A percentile compares a stretch with the other conserved stretches of the same genome.
These are phyloP conservation scores for Hippocampus zosterae DNA, from an alignment of 2,113 vertebrate genomes.

Conservation along the genomic window DNA sequence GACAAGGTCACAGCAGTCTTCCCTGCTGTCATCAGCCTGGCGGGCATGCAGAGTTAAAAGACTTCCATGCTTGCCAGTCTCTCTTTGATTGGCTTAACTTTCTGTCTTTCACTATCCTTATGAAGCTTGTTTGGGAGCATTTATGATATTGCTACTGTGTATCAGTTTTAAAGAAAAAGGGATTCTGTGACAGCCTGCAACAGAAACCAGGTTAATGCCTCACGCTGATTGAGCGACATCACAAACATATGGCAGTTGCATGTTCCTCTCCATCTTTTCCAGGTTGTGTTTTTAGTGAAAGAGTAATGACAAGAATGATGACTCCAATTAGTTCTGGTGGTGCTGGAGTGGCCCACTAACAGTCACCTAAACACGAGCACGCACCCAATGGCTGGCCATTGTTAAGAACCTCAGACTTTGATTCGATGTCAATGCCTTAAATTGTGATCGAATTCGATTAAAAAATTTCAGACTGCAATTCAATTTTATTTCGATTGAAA, in stretches of 20 bases:
- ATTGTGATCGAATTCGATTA: too few relatives aligned
- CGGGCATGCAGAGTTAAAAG: conserved; percentile 46
- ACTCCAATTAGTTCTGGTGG: conserved; percentile 42
- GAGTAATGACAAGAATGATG: conserved; percentile 23
- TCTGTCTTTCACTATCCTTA: neutral
- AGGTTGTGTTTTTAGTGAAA: conserved; percentile 43
- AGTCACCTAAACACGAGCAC: conserved; percentile 15
- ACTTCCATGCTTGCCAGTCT: conserved; percentile 19
- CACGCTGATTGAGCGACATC: conserved; percentile 6
- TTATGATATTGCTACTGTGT: neutral
- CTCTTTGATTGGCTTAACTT: neutral
- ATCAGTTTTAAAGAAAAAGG: neutral
- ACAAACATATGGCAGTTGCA: conserved; percentile 11
- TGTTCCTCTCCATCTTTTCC: conserved; percentile 21
- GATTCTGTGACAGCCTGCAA: conserved; percentile 6
- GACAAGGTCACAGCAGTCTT: conserved; percentile 45
- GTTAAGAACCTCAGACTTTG: too few relatives aligned
- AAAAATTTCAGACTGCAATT: too few relatives aligned
- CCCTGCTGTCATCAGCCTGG: conserved; percentile 41
- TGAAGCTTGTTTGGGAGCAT: neutral
- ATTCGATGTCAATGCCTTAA: too few relatives aligned
- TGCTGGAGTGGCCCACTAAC: conserved; percentile 46
- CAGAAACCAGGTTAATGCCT: conserved; percentile 32
- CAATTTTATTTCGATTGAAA: too few relatives aligned
- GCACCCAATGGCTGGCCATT: neutral